Base-by-base conservation (phyloP, 2,888 invertebrate species). In the Hydropsyche betteni region DNA sequence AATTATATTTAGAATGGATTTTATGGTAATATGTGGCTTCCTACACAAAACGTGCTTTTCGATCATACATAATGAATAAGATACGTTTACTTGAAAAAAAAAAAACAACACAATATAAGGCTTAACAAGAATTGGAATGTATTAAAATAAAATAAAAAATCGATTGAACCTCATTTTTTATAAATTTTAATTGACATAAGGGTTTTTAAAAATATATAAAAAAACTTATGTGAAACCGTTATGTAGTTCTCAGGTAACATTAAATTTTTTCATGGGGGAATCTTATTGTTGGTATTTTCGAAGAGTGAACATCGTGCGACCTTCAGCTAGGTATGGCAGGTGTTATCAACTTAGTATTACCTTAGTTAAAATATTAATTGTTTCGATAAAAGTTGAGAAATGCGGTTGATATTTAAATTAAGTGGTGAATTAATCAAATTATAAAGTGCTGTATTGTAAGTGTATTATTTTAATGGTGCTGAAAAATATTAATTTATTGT, bases 241-340 rank as follows among this genome's bases (percentile, higher is more conserved):
- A 64, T 64, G n/a, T 36, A 5, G n/a, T 55, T 55, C 64, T 36
- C 64, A 64, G 64, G 64, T 64, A 64, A 64, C 64, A 33, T 64
- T 64, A 61, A 61, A 0, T 61, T 44, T 44, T 44, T 44, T 44
- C 6, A n/a, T 64, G 64, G 36, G 64, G 64, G 64, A 64, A 64
- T 64, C 36, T 64, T 64, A 64, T 64, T 64, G 64, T 64, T 64
- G 64, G 34, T 64, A 3, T 55, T 55, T 14, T 44, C 24, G 12
- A 55, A 55, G n/a, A 14, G n/a, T 55, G 16, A 14, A 16, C 16
- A 14, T 55, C 55, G n/a, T 16, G n/a, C 34, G 64, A 64, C 64
- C 64, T 64, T 64, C 64, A 64, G 34, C 12, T 64, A 64, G 34
- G 64, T 64, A 64, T 64, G 36, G 36, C 64, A 64, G 64, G 64